Evolutionary conservation across 2,888 invertebrate species (phyloP), one percentile per base, ranked within the genome.

Genomic region (Dolichomitus sp.): DNA sequence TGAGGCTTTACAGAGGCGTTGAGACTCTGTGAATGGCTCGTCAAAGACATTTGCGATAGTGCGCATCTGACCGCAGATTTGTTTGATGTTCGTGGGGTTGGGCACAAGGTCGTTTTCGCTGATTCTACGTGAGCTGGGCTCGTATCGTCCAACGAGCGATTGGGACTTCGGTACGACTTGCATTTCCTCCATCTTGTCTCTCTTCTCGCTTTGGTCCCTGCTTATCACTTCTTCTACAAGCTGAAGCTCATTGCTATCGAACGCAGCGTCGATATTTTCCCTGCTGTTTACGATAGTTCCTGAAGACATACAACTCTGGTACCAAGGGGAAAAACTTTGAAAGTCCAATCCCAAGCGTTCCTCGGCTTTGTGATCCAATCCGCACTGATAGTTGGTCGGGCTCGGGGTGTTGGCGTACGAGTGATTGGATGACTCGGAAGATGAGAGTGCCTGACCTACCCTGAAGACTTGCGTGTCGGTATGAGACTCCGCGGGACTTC

Each of bases 351-450:
- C 87, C n/a, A 90, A 74, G 27, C 84, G 88, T 3, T 90, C 87
- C 23, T 90, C 90, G 12, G 84, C 17, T 37, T 72, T 86, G 0
- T 80, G 85, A n/a, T 84, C 88, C 54, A 89, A 12, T 0, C 87
- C 72, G 57, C 61, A 79, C 11, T 87, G 88, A 61, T 89, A 91
- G 57, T 86, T 88, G n/a, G 76, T 72, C 0, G 93, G 91, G 70
- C 92, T 93, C 0, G 88, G 86, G 0, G 88, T 88, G 7, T 91
- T 89, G 27, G 87, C 82, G 79, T 88, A 91, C 0, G 90, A 92
- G 30, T 89, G 88, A 68, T 84, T 89, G 9, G 91, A 91, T 1
- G 92, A 91, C 0, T 90, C 89, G 6, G 90, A 88, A 0, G 89
- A 87, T 0, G 90, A 90, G 0, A 88, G 75, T 4, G 84, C 80